Percentiles rank a stretch among this genome's conserved stretches.
Evolutionary conservation across 2,888 invertebrate genomes (phyloP).

Genomic region (Unio pictorum): DNA sequence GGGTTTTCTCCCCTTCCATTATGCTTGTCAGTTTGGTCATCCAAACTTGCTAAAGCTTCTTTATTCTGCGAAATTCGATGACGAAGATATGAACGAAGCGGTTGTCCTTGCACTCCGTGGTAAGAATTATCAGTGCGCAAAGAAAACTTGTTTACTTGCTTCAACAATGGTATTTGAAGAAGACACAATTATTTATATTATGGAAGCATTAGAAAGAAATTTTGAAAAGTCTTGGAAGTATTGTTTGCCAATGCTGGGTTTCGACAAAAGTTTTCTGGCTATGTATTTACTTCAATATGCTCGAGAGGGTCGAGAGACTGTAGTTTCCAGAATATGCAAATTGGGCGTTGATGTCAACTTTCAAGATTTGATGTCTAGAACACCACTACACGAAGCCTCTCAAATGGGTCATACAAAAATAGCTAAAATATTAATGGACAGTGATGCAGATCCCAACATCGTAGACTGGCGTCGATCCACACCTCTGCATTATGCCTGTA

Average conservation of each 20-base stretch:
- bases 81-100: slow-evolving; percentile 30
- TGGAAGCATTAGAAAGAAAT: slow-evolving; percentile 18
- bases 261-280: slow-evolving; percentile 11
- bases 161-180: slow-evolving; percentile 17
- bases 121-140: slow-evolving; percentile 11
- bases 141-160: slow-evolving; percentile 11
- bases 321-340: slow-evolving; percentile 18
- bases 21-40: slow-evolving; percentile 35
- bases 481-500: slow-evolving; percentile 42
- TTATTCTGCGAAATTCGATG: slow-evolving; percentile 15
- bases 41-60: slow-evolving; percentile 9
- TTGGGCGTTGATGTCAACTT: slow-evolving; percentile 16
- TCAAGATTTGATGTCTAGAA: slow-evolving; percentile 30
- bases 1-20: slow-evolving; percentile 39
- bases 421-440: slow-evolving; percentile 21
- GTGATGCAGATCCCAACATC: slow-evolving; percentile 18
- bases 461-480: slow-evolving; percentile 38
- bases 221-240: slow-evolving; percentile 13
- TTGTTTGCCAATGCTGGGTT: slow-evolving; percentile 20
- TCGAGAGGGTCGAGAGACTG: slow-evolving; percentile 15
- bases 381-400: slow-evolving; percentile 37
- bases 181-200: slow-evolving; percentile 18
- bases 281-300: slow-evolving; percentile 30
- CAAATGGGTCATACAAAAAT: slow-evolving; percentile 23
- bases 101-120: slow-evolving; percentile 19